Evolutionary conservation across 2,888 invertebrate species (phyloP).

Genomic region (Globia sparganii): DNA sequence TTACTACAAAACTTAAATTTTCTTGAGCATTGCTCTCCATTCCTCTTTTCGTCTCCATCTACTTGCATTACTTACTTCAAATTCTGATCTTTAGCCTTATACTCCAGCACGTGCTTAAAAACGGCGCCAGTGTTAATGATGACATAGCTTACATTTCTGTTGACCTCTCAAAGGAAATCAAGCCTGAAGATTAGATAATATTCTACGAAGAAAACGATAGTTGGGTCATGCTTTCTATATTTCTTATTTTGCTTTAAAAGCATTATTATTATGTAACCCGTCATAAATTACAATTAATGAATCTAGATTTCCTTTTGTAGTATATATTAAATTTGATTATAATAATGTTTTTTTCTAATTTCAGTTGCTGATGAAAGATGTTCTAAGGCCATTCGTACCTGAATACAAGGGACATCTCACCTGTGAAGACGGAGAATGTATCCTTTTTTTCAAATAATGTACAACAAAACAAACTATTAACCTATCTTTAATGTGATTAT

Average conservation of each 20-base stretch:
- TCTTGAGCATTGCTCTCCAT: not conserved
- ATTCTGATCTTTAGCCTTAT: conserved; percentile 3
- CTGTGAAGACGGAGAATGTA: conserved; percentile 95
- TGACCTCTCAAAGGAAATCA: conserved; percentile 46
- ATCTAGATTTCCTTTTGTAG: not conserved
- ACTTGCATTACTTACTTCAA: not conserved
- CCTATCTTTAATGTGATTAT: not conserved
- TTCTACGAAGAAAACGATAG: conserved; percentile 32
- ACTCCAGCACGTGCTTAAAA: conserved; percentile 31
- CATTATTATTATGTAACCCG: conserved; percentile 6
- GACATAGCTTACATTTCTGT: conserved; percentile 19
- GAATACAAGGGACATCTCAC: conserved; percentile 97
- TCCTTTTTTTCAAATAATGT: conserved; percentile 85
- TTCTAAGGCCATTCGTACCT: conserved; percentile 96
- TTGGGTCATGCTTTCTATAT: conserved; percentile 10
- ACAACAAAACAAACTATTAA: conserved; percentile 27
- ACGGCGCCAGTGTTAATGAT: conserved; percentile 13
- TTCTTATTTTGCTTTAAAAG: not conserved
- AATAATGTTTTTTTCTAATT: conserved; percentile 64
- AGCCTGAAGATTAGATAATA: conserved; percentile 44
- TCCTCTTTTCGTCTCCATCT: not conserved
- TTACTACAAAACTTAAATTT: too few relatives aligned
- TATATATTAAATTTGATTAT: conserved; percentile 12
- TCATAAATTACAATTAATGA: not conserved
- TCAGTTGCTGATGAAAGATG: conserved; percentile 95